phyloP scores from a whole-genome alignment of 2,113 vertebrate species.

The Podarcis raffonei region DNA sequence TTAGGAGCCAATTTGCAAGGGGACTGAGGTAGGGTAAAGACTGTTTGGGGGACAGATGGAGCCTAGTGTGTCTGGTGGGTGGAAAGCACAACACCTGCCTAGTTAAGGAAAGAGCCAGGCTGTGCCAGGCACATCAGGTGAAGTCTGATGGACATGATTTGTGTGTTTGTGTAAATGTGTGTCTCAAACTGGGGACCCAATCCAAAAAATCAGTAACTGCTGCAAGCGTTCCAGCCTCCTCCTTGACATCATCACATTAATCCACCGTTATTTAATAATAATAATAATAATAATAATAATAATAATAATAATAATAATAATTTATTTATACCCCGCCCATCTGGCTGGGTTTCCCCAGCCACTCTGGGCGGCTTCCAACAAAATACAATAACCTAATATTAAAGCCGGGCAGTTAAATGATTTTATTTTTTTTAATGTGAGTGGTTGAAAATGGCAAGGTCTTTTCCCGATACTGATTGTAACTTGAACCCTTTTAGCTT shows the following conservation, averaged over 20 bases:
- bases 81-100: neutral
- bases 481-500: constrained; percentile 65
- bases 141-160: neutral
- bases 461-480: constrained; percentile 57
- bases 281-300: too few relatives aligned
- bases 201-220: too few relatives aligned
- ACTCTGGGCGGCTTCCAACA: too few relatives aligned
- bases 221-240: too few relatives aligned
- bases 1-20: neutral
- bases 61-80: neutral
- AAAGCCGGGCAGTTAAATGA: neutral
- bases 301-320: too few relatives aligned
- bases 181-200: neutral
- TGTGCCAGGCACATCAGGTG: neutral
- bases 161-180: neutral
- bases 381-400: neutral
- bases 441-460: neutral
- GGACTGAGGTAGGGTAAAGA: neutral
- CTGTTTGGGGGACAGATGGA: neutral
- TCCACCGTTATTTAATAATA: neutral
- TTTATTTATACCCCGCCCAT: too few relatives aligned
- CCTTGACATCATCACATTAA: too few relatives aligned
- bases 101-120: neutral
- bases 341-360: too few relatives aligned
- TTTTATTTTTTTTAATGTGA: too few relatives aligned